Evolutionary conservation across 1,140 invertebrate genomes (phyloP).

Genomic region (Panagrolaimus sp.): DNA sequence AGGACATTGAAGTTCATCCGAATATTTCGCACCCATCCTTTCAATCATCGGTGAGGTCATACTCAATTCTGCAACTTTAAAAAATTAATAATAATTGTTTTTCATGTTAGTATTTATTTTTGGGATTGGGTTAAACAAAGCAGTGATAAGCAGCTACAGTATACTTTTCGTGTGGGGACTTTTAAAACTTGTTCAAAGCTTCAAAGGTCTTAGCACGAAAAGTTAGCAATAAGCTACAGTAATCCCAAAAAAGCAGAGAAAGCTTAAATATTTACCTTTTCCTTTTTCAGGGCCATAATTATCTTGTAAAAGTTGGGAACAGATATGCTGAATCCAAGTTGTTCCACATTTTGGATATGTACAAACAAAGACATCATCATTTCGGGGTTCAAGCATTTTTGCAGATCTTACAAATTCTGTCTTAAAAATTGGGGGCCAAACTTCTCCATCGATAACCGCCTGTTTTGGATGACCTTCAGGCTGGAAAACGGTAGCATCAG

Average conservation of each 20-base stretch:
- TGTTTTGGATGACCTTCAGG: constrained; percentile 52
- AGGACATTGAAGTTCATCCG: constrained; percentile 41
- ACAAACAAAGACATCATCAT: constrained; percentile 55
- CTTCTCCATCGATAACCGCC: constrained; percentile 49
- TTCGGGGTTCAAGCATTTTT: constrained; percentile 41
- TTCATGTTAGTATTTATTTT: background rate
- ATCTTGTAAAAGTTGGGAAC: constrained; percentile 46
- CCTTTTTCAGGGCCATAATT: constrained; percentile 50
- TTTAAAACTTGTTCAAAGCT: constrained; percentile 15
- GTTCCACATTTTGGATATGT: constrained; percentile 48
- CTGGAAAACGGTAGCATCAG: constrained; percentile 32
- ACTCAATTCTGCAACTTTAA: constrained; percentile 51
- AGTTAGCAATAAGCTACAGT: too few species aligned
- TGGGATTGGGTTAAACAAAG: background rate
- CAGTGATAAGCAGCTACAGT: background rate
- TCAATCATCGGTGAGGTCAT: constrained; percentile 57
- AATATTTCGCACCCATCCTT: constrained; percentile 53
- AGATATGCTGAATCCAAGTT: constrained; percentile 61
- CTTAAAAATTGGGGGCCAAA: constrained; percentile 58
- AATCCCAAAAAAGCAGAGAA: background rate
- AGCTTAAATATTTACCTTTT: constrained; percentile 46
- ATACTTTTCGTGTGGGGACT: background rate
- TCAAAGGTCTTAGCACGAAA: constrained; percentile 10
- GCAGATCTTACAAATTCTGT: constrained; percentile 52
- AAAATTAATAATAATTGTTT: background rate